A percentile compares a stretch with the other conserved stretches of the same genome.
These are phyloP conservation scores for Natator depressus DNA, from an alignment of 2,113 vertebrate species.

Conservation along the genomic window DNA sequence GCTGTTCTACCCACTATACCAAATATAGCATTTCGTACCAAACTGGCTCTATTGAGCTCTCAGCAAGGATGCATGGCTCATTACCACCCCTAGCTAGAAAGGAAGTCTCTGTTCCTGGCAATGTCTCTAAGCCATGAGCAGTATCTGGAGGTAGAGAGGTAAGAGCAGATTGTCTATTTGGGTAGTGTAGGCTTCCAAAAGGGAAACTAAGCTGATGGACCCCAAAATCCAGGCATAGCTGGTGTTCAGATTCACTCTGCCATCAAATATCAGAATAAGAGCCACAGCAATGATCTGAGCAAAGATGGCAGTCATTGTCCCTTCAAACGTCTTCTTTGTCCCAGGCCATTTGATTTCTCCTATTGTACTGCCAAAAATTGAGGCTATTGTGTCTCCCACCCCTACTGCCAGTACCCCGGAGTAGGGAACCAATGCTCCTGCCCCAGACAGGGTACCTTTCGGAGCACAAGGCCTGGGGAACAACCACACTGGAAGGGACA, in stretches of 20 bases:
- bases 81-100: background rate
- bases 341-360: conserved; percentile 97
- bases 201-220: conserved; percentile 90
- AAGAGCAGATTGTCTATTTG: conserved; percentile 97
- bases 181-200: conserved; percentile 94
- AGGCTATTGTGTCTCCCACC: conserved; percentile 93
- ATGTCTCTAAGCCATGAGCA: conserved; percentile 86
- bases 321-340: conserved; percentile 97
- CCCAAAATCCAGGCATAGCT: conserved; percentile 93
- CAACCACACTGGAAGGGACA: conserved; percentile 95
- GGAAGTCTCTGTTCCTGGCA: background rate
- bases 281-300: conserved; percentile 96
- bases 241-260: conserved; percentile 88
- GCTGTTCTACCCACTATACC: background rate
- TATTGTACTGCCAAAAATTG: conserved; percentile 91
- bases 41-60: background rate
- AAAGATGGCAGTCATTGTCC: conserved; percentile 93
- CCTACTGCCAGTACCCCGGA: conserved; percentile 94
- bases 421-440: conserved; percentile 90
- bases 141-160: conserved; percentile 95
- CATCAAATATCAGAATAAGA: conserved; percentile 94
- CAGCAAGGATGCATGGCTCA: background rate
- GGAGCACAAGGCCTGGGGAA: conserved; percentile 89
- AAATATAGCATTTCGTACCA: background rate
- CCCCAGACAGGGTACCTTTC: conserved; percentile 83